Base-by-base conservation (phyloP, 2,888 invertebrate species). In the Euplexia lucipara region DNA sequence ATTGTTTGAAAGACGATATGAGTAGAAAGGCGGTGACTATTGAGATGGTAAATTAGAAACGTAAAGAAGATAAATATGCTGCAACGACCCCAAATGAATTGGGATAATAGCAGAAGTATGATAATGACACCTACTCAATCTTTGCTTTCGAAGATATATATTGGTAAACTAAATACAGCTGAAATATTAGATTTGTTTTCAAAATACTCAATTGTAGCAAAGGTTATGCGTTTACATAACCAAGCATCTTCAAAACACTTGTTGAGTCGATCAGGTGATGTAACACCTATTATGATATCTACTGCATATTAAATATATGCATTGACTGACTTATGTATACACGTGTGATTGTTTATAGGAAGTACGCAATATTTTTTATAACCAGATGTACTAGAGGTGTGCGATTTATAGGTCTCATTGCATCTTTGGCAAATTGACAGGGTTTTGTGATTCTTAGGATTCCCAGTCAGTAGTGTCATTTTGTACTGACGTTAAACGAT, bases 391-490 rank as follows among this genome's bases (percentile, higher is more conserved):
- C 12, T 44, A 16, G 16, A 45, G 3, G 5, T 22, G 48, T 74
- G 53, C 47, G 58, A 41, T 41, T 20, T 35, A 51, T 26, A 54
- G 26, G n/a, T 56, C 30, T 48, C 16, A 16, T 9, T 60, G 64
- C 61, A 71, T 30, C 60, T 75, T 80, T 85, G 86, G 86, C 86
- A 84, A 70, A 69, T 68, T 81, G 83, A 76, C 86, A 85, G 70
- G 30, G 49, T 69, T 56, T 59, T 66, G 53, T 53, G 34, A 77
- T 78, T 69, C 70, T 61, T 49, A 9, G 35, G 57, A 81, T 81
- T 80, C 75, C 52, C 72, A 82, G 81, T 73, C 82, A 56, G 39
- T 56, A 69, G 16, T 79, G 75, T 86, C 72, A 79, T 75, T 75
- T 68, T 16, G 53, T 62, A 49, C 59, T 79, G 75, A 79, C 71